Evolutionary conservation across 2,888 invertebrate species (phyloP), one percentile per base, ranked within the genome.

Genomic region (Macrosoma leucophasiata): DNA sequence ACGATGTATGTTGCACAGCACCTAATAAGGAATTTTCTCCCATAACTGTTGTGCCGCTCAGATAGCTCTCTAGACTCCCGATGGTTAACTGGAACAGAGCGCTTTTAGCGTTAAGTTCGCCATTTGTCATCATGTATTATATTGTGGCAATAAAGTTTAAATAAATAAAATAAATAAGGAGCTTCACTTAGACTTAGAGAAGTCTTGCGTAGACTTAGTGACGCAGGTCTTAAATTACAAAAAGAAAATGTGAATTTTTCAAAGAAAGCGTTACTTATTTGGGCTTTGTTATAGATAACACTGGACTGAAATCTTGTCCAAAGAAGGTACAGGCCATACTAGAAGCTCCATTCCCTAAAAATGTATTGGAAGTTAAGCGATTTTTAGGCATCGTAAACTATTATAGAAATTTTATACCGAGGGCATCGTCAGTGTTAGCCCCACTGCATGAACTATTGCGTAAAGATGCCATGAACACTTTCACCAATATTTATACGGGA

Each of bases 321-420:
- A 13, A 43, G 8, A 55, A 57, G 22, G 43, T 52, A 0, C 10
- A 45, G 4, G 52, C 57, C 3, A 50, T 54, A n/a, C 4, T 47
- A 2, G 27, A 48, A 0, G 46, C 50, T 3, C 43, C 46, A 2
- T 29, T 18, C 0, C 56, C 53, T 0, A 48, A 30, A 2, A 48
- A 45, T 14, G 39, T 45, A 1, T 25, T 23, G 1, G 49, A 46
- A 24, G 23, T 52, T 2, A 50, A 54, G 32, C 15, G 46, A 17
- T 53, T 53, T 28, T 26, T 52, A 31, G 55, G 52, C 1, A 14
- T 55, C 0, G 41, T 53, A 2, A 54, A 52, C 39, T 54, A 52
- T 27, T 52, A 54, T 30, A 40, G 48, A 11, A 43, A 43, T 39
- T 51, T 50, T 35, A 45, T 54, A 20, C 55, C 52, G 0, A 49